Conservation (phyloP, 64 coral and sea anemone species). For the Pachyseris speciosa region DNA sequence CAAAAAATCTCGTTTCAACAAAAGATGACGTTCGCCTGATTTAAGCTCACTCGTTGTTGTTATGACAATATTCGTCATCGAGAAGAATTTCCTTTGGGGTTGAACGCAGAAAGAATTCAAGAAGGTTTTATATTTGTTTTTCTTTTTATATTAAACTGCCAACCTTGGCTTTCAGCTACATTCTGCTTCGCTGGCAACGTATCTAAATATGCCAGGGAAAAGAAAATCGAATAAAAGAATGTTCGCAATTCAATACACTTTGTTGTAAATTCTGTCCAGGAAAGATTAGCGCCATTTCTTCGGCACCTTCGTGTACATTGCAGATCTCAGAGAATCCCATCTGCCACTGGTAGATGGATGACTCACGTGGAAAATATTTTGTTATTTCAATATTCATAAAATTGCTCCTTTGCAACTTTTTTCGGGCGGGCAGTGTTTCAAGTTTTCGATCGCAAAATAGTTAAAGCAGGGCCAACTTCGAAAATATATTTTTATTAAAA, state of each 20-base stretch:
- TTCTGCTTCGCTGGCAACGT: neutral
- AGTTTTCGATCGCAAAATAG: neutral
- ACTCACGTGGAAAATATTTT: neutral
- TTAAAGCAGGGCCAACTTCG: neutral
- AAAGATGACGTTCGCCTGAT: neutral
- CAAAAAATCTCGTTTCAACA: neutral
- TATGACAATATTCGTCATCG: neutral
- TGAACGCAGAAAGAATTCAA: neutral
- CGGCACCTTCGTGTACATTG: no score
- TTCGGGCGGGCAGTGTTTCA: no score
- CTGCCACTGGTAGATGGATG: neutral
- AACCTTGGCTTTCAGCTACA: neutral
- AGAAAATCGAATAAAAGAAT: no score
- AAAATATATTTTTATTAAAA: no score
- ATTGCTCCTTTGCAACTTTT: neutral
- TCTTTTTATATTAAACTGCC: neutral
- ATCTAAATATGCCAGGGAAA: no score
- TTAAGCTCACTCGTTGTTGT: neutral
- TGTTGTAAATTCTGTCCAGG: no score
- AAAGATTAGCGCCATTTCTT: no score
- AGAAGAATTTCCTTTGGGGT: constrained; percentile 21
- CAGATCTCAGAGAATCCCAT: no score
- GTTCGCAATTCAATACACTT: no score
- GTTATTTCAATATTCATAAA: neutral
- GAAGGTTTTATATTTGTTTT: neutral